Conservation (phyloP, 2,113 vertebrate species). For the Microtus ochrogaster region DNA sequence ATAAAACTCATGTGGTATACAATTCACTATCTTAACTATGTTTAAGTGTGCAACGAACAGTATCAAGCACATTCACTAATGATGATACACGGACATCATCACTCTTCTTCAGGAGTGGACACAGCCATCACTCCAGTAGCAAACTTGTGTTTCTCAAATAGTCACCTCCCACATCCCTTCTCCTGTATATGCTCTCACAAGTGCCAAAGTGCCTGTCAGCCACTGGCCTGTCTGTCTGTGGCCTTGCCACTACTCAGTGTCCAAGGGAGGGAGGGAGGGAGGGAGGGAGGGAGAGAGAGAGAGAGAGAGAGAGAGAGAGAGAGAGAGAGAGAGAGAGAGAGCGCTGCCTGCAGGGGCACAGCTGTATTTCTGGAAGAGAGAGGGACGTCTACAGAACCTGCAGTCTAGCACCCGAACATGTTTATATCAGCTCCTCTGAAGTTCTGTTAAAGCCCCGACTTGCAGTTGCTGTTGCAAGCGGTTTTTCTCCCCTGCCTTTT, state of each 20-base stretch:
- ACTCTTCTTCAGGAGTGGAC: not conserved
- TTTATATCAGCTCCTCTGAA: not conserved
- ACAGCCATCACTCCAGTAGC: not conserved
- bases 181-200: not conserved
- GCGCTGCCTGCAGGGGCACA: too few relatives aligned
- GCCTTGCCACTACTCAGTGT: too few relatives aligned
- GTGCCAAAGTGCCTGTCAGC: not conserved
- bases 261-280: not conserved
- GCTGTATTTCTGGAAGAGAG: not conserved
- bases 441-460: not conserved
- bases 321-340: not conserved
- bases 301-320: not conserved
- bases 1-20: not conserved
- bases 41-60: not conserved
- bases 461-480: not conserved
- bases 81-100: not conserved
- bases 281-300: not conserved
- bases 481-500: not conserved
- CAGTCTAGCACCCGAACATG: not conserved
- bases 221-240: not conserved
- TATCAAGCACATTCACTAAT: not conserved
- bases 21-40: not conserved
- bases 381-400: not conserved
- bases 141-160: not conserved
- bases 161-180: not conserved